A percentile compares a stretch with the other conserved stretches of the same genome.
phyloP scores from a whole-genome alignment of 2,113 vertebrate genomes.

The Oxyruncus cristatus region DNA sequence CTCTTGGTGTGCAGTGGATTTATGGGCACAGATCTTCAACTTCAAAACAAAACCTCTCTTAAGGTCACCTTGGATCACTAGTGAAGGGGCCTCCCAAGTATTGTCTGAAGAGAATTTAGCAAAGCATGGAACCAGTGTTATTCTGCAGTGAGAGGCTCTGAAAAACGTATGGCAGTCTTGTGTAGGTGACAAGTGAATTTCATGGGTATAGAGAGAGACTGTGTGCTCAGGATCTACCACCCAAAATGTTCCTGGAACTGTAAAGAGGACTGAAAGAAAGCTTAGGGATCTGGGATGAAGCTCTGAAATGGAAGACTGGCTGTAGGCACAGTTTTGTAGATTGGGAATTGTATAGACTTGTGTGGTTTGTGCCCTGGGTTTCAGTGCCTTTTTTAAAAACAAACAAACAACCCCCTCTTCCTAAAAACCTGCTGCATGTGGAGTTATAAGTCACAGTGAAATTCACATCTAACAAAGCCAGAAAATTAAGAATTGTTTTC shows the following conservation, averaged over 20 bases:
- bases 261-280: background rate
- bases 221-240: background rate
- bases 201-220: background rate
- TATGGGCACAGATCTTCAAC: background rate
- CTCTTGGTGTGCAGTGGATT: background rate
- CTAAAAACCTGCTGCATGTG: background rate
- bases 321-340: background rate
- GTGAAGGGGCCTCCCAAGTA: background rate
- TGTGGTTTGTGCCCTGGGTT: background rate
- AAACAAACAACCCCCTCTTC: background rate
- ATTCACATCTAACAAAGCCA: background rate
- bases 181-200: background rate
- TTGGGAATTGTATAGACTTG: background rate
- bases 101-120: background rate
- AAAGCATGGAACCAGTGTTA: background rate
- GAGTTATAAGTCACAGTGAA: background rate
- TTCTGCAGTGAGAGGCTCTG: background rate
- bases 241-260: background rate
- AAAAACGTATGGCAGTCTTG: background rate
- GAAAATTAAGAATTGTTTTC: background rate
- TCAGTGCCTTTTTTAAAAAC: background rate
- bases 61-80: background rate
- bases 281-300: background rate
- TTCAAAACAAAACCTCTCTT: background rate
- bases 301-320: background rate